Conservation (phyloP, 2,797 vertebrate species). For the Periophthalmus magnuspinnatus region DNA sequence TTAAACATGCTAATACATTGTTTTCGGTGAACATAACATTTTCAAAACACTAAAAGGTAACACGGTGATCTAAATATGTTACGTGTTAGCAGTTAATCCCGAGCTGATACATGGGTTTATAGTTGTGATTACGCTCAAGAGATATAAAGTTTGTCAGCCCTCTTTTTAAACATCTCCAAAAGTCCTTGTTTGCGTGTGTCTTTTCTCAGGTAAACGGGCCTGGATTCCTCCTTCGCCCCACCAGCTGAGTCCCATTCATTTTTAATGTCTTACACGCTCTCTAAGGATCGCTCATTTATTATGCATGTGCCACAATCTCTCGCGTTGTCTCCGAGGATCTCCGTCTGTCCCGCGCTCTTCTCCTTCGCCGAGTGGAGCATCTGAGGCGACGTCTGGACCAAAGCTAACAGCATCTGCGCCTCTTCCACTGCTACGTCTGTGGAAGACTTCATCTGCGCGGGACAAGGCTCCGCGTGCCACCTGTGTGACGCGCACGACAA, state of each 20-base stretch:
- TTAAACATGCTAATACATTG: too few species aligned
- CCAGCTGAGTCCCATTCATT: conserved; percentile 64
- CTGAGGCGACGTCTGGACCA: conserved; percentile 44
- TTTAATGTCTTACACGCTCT: conserved; percentile 69
- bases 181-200: background rate
- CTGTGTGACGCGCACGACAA: conserved; percentile 41
- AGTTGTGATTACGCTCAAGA: too few species aligned
- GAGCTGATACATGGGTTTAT: background rate
- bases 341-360: conserved; percentile 42
- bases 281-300: conserved; percentile 64
- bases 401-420: conserved; percentile 69
- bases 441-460: conserved; percentile 35
- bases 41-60: too few species aligned
- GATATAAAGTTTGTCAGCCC: too few species aligned
- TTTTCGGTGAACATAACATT: too few species aligned
- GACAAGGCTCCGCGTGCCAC: conserved; percentile 22
- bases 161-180: background rate
- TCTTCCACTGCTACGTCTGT: conserved; percentile 38
- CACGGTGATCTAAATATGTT: too few species aligned
- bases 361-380: conserved; percentile 16
- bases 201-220: conserved; percentile 40
- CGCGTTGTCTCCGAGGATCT: conserved; percentile 59
- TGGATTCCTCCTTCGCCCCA: conserved; percentile 38
- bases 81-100: background rate
- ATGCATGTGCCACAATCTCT: conserved; percentile 62